Evolutionary conservation across 2,797 vertebrate species (phyloP).

Genomic region (Lepus townsendii): DNA sequence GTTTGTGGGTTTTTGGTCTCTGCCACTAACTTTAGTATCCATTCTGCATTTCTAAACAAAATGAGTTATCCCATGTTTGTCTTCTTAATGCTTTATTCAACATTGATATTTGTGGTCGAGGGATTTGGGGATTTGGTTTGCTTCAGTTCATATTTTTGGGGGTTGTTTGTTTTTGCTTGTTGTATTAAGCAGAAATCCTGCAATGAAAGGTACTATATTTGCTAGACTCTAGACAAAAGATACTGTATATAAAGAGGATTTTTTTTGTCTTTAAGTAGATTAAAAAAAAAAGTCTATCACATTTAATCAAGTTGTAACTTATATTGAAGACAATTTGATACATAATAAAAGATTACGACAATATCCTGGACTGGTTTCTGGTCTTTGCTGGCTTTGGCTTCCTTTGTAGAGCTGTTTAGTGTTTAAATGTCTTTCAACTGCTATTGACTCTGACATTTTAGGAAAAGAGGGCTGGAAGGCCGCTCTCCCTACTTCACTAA

Average conservation of each 20-base stretch:
- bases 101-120: slow-evolving; percentile 84
- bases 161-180: slow-evolving; percentile 84
- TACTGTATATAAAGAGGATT: slow-evolving; percentile 86
- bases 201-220: slow-evolving; percentile 88
- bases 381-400: not conserved
- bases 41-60: slow-evolving; percentile 88
- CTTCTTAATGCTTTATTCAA: slow-evolving; percentile 88
- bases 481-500: not conserved
- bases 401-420: not conserved
- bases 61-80: slow-evolving; percentile 86
- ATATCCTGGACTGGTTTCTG: slow-evolving; percentile 55
- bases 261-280: slow-evolving; percentile 84
- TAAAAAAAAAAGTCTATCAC: slow-evolving; percentile 81
- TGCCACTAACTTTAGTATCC: slow-evolving; percentile 86
- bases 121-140: slow-evolving; percentile 67
- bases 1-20: slow-evolving; percentile 39
- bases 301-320: slow-evolving; percentile 90
- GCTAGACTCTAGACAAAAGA: slow-evolving; percentile 86
- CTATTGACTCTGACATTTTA: not conserved
- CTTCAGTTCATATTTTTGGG: slow-evolving; percentile 60
- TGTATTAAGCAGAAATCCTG: slow-evolving; percentile 85
- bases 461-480: not conserved
- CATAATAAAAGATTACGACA: slow-evolving; percentile 90
- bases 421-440: slow-evolving; percentile 5
- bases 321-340: slow-evolving; percentile 91